A percentile compares a stretch with the other conserved stretches of the same genome.
Evolutionary conservation across 2,797 vertebrate species (phyloP).

Genomic region (Hemibagrus guttatus): DNA sequence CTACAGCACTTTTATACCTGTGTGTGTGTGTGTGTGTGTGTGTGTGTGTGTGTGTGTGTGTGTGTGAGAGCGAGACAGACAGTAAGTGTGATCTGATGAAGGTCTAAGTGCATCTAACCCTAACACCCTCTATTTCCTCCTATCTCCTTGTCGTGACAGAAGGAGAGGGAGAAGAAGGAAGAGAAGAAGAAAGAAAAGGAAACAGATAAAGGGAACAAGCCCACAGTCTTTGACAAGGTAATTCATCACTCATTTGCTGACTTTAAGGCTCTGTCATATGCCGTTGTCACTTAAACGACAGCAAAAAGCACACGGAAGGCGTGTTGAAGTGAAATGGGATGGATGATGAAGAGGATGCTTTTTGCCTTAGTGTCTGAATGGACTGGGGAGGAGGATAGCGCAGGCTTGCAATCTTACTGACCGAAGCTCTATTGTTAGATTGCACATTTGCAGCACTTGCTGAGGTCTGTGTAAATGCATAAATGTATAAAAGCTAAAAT

Average conservation of each 20-base stretch:
- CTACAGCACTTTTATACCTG: conserved; percentile 1
- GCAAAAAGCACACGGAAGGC: not conserved
- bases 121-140: conserved; percentile 36
- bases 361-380: not conserved
- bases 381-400: not conserved
- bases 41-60: conserved; percentile 6
- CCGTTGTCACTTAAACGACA: not conserved
- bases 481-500: not conserved
- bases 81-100: conserved; percentile 8
- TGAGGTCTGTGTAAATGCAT: not conserved
- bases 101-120: conserved; percentile 42
- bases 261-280: not conserved
- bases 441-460: not conserved
- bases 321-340: not conserved
- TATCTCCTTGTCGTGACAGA: conserved; percentile 68
- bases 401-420: conserved; percentile 4
- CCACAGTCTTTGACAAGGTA: conserved; percentile 84
- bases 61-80: not conserved
- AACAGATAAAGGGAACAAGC: conserved; percentile 79
- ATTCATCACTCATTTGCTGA: conserved; percentile 41
- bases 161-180: conserved; percentile 90
- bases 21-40: conserved; percentile 9
- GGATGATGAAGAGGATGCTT: not conserved
- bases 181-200: conserved; percentile 90
- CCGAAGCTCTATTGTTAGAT: not conserved